Percentiles rank a stretch among this genome's conserved stretches.
These are phyloP conservation scores for Aramus guarauna DNA, from an alignment of 2,113 vertebrate species.

Conservation along the genomic window DNA sequence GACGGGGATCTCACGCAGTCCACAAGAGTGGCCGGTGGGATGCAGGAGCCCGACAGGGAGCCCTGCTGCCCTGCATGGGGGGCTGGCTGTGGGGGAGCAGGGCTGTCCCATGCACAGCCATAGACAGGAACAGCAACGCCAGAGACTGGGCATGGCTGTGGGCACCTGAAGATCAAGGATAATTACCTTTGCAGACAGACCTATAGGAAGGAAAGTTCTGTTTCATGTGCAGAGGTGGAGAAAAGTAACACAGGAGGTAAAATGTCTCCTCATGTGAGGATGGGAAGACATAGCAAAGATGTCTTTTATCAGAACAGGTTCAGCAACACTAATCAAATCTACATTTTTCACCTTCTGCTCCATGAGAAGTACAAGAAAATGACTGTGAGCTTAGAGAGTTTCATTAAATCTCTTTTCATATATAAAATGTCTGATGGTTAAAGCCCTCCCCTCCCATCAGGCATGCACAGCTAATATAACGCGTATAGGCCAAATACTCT, in stretches of 20 bases:
- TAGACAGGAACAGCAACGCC: not conserved
- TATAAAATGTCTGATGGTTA: not conserved
- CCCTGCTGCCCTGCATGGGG: not conserved
- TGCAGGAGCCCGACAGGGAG: not conserved
- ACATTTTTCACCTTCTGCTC: not conserved
- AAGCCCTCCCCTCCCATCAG: not conserved
- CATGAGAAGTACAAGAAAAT: not conserved
- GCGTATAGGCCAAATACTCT: not conserved
- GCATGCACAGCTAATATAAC: not conserved
- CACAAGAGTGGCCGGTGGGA: not conserved
- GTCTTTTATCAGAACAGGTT: not conserved
- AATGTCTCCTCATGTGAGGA: not conserved
- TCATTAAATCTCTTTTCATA: conserved; percentile 10
- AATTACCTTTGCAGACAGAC: not conserved
- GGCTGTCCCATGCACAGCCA: not conserved
- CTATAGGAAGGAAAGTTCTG: not conserved
- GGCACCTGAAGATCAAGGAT: not conserved
- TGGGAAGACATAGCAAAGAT: not conserved
- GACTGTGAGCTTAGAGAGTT: not conserved
- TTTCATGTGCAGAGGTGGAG: not conserved
- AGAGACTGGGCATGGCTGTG: not conserved
- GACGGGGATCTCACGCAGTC: not conserved
- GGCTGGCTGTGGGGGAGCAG: not conserved
- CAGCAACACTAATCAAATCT: not conserved
- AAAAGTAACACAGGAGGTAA: not conserved